Conservation (phyloP, 2,888 invertebrate species). For the Scrobipalpa costella region DNA sequence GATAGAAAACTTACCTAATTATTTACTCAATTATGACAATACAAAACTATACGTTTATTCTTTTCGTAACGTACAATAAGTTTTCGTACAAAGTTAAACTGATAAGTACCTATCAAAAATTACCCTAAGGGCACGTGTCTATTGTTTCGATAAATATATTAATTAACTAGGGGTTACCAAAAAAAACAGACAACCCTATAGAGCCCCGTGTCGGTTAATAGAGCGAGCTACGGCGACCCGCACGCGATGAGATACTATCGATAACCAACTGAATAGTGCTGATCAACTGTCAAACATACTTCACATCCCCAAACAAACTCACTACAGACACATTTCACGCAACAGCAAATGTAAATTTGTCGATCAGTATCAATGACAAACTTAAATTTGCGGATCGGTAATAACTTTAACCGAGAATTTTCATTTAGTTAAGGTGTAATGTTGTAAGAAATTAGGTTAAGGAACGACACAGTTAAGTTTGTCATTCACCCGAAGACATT, state of each 20-base stretch:
- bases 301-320: constrained; percentile 5
- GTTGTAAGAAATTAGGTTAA: constrained; percentile 29
- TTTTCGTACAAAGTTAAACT: too few relatives aligned
- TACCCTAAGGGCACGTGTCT: constrained; percentile 15
- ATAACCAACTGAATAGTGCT: constrained; percentile 37
- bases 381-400: constrained; percentile 50
- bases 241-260: constrained; percentile 57
- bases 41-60: too few relatives aligned
- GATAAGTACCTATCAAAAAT: neutral
- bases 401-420: constrained; percentile 11
- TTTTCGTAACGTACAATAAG: neutral
- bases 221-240: constrained; percentile 51
- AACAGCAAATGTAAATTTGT: constrained; percentile 21
- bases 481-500: constrained; percentile 49
- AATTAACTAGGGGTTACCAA: constrained; percentile 22
- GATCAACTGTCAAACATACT: constrained; percentile 41
- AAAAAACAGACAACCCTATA: constrained; percentile 26
- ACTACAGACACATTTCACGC: neutral
- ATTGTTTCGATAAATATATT: constrained; percentile 23
- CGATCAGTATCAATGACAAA: constrained; percentile 66
- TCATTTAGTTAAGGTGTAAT: neutral
- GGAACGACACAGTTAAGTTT: constrained; percentile 33
- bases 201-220: constrained; percentile 42
- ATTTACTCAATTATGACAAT: neutral
- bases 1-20: too few relatives aligned